Evolutionary conservation across 2,113 vertebrate genomes (phyloP).

Genomic region (Puffinus mauretanicus): DNA sequence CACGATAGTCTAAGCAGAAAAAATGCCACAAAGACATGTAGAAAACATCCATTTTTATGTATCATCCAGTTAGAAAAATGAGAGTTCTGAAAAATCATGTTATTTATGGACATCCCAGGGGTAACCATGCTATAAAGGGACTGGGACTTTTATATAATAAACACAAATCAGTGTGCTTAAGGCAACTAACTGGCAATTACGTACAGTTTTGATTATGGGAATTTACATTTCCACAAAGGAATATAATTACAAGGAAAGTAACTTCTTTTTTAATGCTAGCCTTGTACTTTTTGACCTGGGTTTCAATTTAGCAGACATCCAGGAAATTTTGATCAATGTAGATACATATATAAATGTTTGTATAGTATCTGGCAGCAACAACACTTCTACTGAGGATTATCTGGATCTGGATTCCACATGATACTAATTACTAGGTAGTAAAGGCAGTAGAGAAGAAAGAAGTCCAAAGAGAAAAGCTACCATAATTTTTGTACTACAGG

Average conservation of each 20-base stretch:
- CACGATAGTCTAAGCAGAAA: background rate
- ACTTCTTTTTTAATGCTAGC: background rate
- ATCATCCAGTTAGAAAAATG: background rate
- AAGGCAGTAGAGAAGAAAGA: background rate
- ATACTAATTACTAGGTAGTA: conserved; percentile 7
- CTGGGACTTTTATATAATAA: background rate
- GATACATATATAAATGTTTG: conserved; percentile 6
- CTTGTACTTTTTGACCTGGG: conserved; percentile 32
- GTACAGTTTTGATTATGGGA: conserved; percentile 52
- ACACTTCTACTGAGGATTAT: background rate
- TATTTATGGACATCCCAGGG: conserved; percentile 38
- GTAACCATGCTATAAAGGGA: conserved; percentile 17
- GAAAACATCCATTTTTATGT: background rate
- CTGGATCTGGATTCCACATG: background rate
- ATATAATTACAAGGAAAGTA: conserved; percentile 39
- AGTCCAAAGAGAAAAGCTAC: background rate
- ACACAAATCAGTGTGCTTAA: conserved; percentile 33
- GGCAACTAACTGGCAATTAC: conserved; percentile 46
- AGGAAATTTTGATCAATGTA: conserved; percentile 9
- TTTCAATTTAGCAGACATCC: conserved; percentile 35
- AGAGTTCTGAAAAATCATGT: background rate
- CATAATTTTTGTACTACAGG: background rate
- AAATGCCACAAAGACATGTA: background rate
- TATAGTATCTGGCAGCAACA: background rate
- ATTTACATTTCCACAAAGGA: conserved; percentile 50